Evolutionary conservation across 2,888 invertebrate genomes (phyloP), one percentile per base, ranked within the genome.

Genomic region (Smittia sp.): DNA sequence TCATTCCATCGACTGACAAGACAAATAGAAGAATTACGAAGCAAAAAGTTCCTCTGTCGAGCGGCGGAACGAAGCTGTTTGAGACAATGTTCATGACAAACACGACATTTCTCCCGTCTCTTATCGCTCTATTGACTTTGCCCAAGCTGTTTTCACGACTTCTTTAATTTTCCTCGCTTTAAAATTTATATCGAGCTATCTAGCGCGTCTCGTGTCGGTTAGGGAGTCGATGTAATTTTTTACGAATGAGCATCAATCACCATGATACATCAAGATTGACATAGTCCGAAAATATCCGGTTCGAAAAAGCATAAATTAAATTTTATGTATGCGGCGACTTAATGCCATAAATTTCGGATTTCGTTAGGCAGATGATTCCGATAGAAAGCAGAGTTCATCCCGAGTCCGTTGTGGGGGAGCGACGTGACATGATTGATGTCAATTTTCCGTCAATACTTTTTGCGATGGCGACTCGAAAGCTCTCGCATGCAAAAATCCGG

Each of bases 291-390:
- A n/a, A 11, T 25, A 25, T 9, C 69, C 24, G 18, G 25, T 54
- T 69, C 27, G 41, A 69, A 69, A 69, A 52, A 32, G 41, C 69
- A 69, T 69, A 69, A 69, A 69, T 69, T 32, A 18, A 69, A 32
- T 69, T 54, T 54, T 54, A 27, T 69, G 11, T 24, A 20, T 27
- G 27, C 54, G 22, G 22, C 25, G 46, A 68, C n/a, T 20, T 66
- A 46, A 11, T 58, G 22, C 46, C 15, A 46, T 69, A 69, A 69
- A 69, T 54, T 69, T 32, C 18, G 25, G 27, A 69, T 54, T 68
- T 69, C 63, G 25, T 54, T 69, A 69, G 27, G 69, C 69, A 69
- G 52, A 69, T 69, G 41, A 69, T 69, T 54, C 52, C 22, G 9
- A 22, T 41, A 46, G 32, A 18, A 27, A 41, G 39, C 46, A n/a